phyloP scores from a whole-genome alignment of 2,888 invertebrate species.

The Ormyrus pomaceus region DNA sequence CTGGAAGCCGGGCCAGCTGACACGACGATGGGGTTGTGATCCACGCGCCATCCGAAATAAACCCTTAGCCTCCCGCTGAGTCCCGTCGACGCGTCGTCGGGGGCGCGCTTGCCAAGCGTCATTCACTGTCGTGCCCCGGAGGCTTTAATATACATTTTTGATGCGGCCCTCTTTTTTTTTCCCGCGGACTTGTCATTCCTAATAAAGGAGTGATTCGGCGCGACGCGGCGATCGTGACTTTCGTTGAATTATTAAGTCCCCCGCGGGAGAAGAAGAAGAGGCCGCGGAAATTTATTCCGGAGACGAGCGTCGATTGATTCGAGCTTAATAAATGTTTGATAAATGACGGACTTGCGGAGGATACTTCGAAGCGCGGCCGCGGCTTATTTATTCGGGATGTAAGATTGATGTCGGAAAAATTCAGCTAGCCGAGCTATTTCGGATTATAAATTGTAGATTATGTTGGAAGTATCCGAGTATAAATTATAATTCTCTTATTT shows the following conservation, averaged over 20 bases:
- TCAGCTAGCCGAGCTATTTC: too few species aligned
- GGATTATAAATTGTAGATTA: too few species aligned
- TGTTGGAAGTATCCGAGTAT: too few species aligned
- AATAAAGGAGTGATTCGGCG: neutral
- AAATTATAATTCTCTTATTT: too few species aligned
- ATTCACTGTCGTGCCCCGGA: constrained; percentile 4
- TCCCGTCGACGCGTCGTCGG: neutral
- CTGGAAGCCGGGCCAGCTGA: constrained; percentile 9
- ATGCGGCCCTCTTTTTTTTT: constrained; percentile 16
- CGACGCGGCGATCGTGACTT: constrained; percentile 4
- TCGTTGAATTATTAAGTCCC: neutral
- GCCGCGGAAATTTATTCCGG: too few species aligned
- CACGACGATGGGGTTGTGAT: neutral
- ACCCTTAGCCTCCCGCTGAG: constrained; percentile 34
- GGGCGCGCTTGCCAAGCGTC: neutral
- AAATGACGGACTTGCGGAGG: too few species aligned
- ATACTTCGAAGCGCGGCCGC: too few species aligned
- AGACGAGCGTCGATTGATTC: too few species aligned
- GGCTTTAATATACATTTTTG: constrained; percentile 22
- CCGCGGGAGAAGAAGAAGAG: too few species aligned
- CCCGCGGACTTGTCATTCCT: neutral
- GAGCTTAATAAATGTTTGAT: too few species aligned
- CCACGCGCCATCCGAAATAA: constrained; percentile 5
- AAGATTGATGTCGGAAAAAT: too few species aligned
- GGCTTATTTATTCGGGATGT: too few species aligned